Conservation (phyloP, 2,888 invertebrate genomes). For the Bugula neritina region DNA sequence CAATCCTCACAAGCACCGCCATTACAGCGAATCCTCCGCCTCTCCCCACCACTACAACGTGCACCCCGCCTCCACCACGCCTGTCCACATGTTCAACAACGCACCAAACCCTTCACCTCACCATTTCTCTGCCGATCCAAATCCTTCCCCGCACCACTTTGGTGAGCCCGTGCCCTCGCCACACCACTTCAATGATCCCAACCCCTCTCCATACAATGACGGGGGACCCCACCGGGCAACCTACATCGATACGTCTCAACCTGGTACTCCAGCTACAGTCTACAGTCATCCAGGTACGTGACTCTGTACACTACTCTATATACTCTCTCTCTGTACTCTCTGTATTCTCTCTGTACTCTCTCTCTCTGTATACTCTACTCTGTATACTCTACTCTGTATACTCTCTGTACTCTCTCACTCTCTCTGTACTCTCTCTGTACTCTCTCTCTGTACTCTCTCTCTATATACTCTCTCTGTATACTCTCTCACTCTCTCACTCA, state of each 20-base stretch:
- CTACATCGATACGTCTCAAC: constrained; percentile 9
- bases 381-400: too few relatives aligned
- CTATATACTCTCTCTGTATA: too few relatives aligned
- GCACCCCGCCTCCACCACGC: not conserved
- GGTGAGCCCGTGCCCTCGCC: not conserved
- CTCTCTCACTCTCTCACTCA: too few relatives aligned
- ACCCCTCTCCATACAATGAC: constrained; percentile 18
- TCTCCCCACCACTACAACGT: constrained; percentile 23
- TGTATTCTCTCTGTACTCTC: too few relatives aligned
- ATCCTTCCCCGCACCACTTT: constrained; percentile 12
- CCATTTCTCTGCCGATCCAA: constrained; percentile 1
- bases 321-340: not conserved
- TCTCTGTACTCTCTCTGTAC: too few relatives aligned
- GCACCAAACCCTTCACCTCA: constrained; percentile 19
- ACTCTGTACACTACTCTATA: not conserved
- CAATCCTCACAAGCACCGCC: constrained; percentile 10
- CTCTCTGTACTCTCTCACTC: too few relatives aligned
- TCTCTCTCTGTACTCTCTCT: too few relatives aligned
- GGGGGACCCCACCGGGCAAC: constrained; percentile 6
- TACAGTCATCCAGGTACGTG: constrained; percentile 17
- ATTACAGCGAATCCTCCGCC: not conserved
- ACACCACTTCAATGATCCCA: constrained; percentile 16
- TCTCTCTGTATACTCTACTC: too few relatives aligned
- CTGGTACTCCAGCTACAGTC: constrained; percentile 7
- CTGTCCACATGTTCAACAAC: constrained; percentile 2